Evolutionary conservation across 2,888 invertebrate species (phyloP).

Genomic region (Philereme vetulata): DNA sequence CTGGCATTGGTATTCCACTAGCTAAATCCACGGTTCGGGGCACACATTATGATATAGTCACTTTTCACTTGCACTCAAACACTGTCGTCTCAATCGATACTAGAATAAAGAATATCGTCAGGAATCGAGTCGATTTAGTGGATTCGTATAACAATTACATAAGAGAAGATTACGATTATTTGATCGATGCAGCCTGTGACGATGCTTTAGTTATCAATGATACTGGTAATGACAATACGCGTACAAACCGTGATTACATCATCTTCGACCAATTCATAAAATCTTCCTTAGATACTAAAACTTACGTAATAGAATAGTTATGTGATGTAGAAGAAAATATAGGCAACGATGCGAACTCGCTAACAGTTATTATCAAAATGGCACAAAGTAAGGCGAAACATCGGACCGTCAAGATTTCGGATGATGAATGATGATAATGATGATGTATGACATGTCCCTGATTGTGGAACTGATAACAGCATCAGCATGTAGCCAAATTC

Average conservation of each 20-base stretch:
- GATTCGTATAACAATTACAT: conserved; percentile 40
- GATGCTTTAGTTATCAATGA: conserved; percentile 38
- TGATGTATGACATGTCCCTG: conserved; percentile 65
- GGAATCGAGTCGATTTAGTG: conserved; percentile 52
- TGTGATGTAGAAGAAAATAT: conserved; percentile 25
- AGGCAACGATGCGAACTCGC: conserved; percentile 30
- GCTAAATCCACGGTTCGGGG: conserved; percentile 52
- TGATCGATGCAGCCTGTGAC: conserved; percentile 54
- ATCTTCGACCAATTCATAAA: neutral
- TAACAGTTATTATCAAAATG: conserved; percentile 45
- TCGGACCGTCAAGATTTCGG: conserved; percentile 62
- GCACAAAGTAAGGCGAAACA: conserved; percentile 45
- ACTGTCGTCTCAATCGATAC: conserved; percentile 1
- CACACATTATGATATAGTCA: conserved; percentile 51
- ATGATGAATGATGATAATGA: conserved; percentile 80
- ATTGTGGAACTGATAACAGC: conserved; percentile 59
- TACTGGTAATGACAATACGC: conserved; percentile 9
- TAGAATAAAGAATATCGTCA: conserved; percentile 11
- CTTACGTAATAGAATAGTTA: conserved; percentile 26
- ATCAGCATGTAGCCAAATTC: conserved; percentile 40
- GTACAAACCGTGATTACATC: neutral
- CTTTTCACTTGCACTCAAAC: conserved; percentile 29
- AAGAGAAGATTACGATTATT: conserved; percentile 49
- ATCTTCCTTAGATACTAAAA: neutral
- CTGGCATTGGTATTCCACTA: conserved; percentile 59